phyloP scores from a whole-genome alignment of 2,888 invertebrate species.

The Harmothoe impar region DNA sequence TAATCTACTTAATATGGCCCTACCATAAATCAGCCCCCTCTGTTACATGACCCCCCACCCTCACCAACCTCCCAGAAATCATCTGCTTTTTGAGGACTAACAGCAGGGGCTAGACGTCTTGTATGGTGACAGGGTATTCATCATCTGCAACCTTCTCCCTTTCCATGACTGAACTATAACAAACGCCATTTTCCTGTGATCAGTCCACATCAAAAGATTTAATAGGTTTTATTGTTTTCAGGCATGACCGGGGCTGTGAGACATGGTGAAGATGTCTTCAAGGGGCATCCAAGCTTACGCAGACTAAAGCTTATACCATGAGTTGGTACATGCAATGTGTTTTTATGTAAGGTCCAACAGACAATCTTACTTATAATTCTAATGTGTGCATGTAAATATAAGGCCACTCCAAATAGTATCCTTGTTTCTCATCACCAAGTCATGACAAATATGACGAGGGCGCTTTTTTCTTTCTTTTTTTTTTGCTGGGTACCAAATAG shows the following conservation, averaged over 20 bases:
- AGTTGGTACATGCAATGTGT: too few relatives aligned
- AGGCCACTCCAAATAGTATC: too few relatives aligned
- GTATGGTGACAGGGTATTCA: neutral
- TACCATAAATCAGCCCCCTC: neutral
- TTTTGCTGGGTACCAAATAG: too few relatives aligned
- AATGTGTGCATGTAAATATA: too few relatives aligned
- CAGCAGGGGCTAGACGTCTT: neutral
- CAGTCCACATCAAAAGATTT: neutral
- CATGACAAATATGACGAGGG: too few relatives aligned
- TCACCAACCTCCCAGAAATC: neutral
- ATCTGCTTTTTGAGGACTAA: neutral
- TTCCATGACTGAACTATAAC: neutral
- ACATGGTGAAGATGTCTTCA: too few relatives aligned
- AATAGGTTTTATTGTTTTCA: neutral
- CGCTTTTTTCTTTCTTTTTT: too few relatives aligned
- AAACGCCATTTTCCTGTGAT: neutral
- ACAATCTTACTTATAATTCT: too few relatives aligned
- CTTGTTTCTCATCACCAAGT: too few relatives aligned
- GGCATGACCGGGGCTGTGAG: neutral
- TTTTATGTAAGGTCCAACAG: too few relatives aligned
- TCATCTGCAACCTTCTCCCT: neutral
- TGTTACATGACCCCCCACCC: neutral
- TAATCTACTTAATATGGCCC: conserved; percentile 26
- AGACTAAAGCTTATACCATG: too few relatives aligned
- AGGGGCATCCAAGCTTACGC: too few relatives aligned